These are phyloP conservation scores for Malacoraja senta DNA, from an alignment of 2,797 vertebrate species.

Conservation along the genomic window DNA sequence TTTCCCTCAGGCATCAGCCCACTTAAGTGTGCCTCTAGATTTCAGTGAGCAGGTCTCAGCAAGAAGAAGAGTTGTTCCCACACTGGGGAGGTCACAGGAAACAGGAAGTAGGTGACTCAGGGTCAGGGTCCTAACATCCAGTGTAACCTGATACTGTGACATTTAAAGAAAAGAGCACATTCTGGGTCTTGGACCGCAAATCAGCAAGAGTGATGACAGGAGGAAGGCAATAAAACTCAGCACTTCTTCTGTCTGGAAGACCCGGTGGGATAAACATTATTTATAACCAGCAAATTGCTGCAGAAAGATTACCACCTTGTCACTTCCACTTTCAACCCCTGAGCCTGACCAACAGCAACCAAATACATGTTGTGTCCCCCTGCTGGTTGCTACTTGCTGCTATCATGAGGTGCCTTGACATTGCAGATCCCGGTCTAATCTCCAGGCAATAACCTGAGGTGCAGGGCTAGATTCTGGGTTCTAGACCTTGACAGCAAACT, in stretches of 20 bases:
- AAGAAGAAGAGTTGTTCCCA: constrained; percentile 11
- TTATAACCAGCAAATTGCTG: constrained; percentile 29
- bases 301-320: constrained; percentile 22
- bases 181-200: constrained; percentile 53
- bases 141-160: constrained; percentile 46
- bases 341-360: neutral
- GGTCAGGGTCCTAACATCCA: constrained; percentile 47
- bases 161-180: constrained; percentile 44
- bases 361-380: neutral
- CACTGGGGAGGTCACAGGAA: constrained; percentile 42
- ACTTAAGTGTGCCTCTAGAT: neutral
- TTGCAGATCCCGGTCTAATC: neutral
- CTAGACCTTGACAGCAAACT: neutral
- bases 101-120: constrained; percentile 48
- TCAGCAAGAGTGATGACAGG: constrained; percentile 56
- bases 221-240: constrained; percentile 51
- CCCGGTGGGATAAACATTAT: constrained; percentile 1
- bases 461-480: neutral
- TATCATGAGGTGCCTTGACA: neutral
- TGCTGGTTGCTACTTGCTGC: neutral
- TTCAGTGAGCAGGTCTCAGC: constrained; percentile 1
- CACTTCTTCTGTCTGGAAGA: constrained; percentile 44
- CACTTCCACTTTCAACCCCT: constrained; percentile 7
- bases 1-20: neutral
- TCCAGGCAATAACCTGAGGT: neutral